phyloP scores from a whole-genome alignment of 53 echinoderm and acorn worm species.

The Zoroaster sp. region DNA sequence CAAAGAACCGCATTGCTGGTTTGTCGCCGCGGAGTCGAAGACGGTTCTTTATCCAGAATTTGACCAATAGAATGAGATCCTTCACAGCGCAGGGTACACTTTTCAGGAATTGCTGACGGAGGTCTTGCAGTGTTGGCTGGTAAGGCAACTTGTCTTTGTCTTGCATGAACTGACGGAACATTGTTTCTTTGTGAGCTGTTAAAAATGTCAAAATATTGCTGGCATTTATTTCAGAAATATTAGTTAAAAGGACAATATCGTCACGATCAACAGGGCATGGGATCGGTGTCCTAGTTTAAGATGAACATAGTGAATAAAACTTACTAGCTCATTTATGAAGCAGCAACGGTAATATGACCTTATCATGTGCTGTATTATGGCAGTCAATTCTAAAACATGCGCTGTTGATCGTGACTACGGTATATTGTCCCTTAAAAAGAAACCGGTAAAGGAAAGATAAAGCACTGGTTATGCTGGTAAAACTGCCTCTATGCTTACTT shows the following conservation, averaged over 20 bases:
- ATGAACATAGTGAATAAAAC: too few relatives aligned
- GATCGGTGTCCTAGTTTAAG: too few relatives aligned
- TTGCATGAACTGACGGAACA: conserved; percentile 56
- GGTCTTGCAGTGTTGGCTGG: conserved; percentile 20
- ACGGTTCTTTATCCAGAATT: conserved; percentile 19
- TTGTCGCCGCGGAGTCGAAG: conserved; percentile 33
- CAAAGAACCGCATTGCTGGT: conserved; percentile 44
- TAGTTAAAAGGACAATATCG: neutral
- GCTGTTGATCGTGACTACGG: too few relatives aligned
- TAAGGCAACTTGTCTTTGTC: conserved; percentile 26
- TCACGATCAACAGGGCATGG: neutral
- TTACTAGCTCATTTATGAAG: too few relatives aligned
- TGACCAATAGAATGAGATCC: conserved; percentile 52
- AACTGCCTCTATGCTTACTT: too few relatives aligned
- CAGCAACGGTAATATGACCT: too few relatives aligned
- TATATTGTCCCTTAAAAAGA: too few relatives aligned
- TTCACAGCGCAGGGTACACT: conserved; percentile 9
- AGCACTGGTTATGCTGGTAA: too few relatives aligned
- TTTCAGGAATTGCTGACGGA: conserved; percentile 9
- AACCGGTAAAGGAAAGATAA: too few relatives aligned
- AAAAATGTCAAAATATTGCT: neutral
- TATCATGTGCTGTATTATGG: too few relatives aligned
- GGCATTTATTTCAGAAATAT: neutral
- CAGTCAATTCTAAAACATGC: too few relatives aligned
- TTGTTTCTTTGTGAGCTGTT: conserved; percentile 33